Evolutionary conservation across 1,140 invertebrate species (phyloP), one percentile per base, ranked within the genome.

Genomic region (Wasmannia auropunctata): DNA sequence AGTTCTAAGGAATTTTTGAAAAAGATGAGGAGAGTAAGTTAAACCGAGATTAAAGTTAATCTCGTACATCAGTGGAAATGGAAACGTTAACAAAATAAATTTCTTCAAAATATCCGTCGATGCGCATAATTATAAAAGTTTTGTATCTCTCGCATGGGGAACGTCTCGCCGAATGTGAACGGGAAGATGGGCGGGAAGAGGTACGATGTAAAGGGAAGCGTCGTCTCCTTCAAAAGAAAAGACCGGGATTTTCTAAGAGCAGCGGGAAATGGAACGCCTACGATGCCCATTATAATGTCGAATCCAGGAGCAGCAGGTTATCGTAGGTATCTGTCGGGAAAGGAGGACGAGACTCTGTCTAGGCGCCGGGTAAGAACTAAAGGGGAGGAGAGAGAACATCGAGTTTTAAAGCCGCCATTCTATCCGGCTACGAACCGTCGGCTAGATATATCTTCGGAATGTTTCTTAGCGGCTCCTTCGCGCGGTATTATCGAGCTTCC

Each of bases 241-340:
- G 54, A 60, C 22, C 8, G 51, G 14, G 40, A n/a, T 54, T 80
- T 86, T 69, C 74, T 81, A 43, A 86, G 84, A 86, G 75, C 58
- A 67, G 22, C 81, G 81, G n/a, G 86, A 87, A 87, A 87, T 87
- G 86, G 86, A 67, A 87, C 70, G 70, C 81, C 86, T 85, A 75
- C 63, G 51, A 28, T 46, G 46, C 51, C 81, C 81, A 76, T 85
- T 87, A 81, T 87, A 85, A 87, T 87, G 84, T 87, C 81, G 81
- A 87, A 87, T 87, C 86, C 86, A 85, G 69, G 62, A 87, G 54
- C 40, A 65, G 34, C 67, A 87, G 86, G 86, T 86, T 87, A 87
- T 87, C 83, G 79, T 67, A 63, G 67, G 56, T 81, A 86, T 80
- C 74, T 85, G 80, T 67, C 62, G 51, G 79, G 58, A 83, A 46